Conservation (phyloP, 35 echinoderm and acorn worm genomes). For the Lytechinus variegatus region DNA sequence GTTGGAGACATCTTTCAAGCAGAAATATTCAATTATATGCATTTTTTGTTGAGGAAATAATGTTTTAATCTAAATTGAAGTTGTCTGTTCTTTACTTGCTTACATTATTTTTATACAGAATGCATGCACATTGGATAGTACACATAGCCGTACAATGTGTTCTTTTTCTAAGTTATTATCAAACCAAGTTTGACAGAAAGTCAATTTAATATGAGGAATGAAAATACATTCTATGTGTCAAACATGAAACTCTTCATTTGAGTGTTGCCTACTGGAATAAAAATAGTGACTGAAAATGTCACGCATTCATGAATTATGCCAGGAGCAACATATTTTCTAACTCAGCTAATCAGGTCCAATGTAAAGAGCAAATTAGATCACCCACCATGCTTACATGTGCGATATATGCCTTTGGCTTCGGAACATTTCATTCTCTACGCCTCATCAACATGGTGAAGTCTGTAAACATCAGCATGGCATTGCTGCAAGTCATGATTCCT, state of each 20-base stretch:
- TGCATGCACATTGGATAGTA: background rate
- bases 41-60: too few species aligned
- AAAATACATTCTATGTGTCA: background rate
- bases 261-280: background rate
- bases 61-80: too few species aligned
- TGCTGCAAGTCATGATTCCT: background rate
- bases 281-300: background rate
- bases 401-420: background rate
- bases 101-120: background rate
- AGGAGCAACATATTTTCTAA: background rate
- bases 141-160: too few species aligned
- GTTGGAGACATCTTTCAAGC: too few species aligned
- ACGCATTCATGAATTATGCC: background rate
- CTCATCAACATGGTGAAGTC: background rate
- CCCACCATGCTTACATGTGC: background rate
- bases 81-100: background rate
- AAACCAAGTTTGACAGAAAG: background rate
- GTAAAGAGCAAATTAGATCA: conserved; percentile 12
- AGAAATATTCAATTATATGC: too few species aligned
- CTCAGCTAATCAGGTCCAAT: background rate
- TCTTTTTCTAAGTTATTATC: background rate
- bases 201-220: background rate
- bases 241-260: background rate
- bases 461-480: background rate
- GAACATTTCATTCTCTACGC: background rate